phyloP scores from a whole-genome alignment of 1,140 invertebrate species.

The Ceratosolen fusciceps region DNA sequence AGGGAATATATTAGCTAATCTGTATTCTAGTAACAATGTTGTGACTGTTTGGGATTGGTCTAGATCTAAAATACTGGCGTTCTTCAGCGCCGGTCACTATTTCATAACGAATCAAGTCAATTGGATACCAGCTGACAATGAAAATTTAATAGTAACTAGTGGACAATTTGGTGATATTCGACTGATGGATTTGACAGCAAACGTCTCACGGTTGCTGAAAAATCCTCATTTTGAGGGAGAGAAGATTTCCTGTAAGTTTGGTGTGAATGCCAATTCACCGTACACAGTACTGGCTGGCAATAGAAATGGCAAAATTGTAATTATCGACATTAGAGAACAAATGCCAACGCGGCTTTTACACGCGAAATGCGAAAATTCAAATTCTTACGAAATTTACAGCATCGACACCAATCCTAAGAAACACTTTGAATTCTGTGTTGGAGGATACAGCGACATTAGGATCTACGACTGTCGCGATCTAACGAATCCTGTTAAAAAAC shows the following conservation, averaged over 20 bases:
- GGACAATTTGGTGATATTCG: constrained; percentile 33
- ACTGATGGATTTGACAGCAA: constrained; percentile 27
- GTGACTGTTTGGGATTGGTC: too few species aligned
- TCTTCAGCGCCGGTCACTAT: too few species aligned
- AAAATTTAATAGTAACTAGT: constrained; percentile 36
- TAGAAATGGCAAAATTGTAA: constrained; percentile 33
- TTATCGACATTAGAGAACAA: constrained; percentile 34
- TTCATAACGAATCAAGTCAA: too few species aligned
- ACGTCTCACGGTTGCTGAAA: constrained; percentile 13
- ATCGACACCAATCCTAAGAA: constrained; percentile 35
- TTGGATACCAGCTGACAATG: too few species aligned
- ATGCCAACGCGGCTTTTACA: too few species aligned
- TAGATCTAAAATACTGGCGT: too few species aligned
- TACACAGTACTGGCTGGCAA: constrained; percentile 36
- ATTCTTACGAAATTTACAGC: too few species aligned
- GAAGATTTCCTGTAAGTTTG: constrained; percentile 8
- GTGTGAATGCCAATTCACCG: constrained; percentile 14
- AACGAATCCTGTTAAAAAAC: too few species aligned
- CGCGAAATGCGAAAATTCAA: too few species aligned
- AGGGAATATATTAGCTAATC: too few species aligned
- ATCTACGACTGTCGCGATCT: constrained; percentile 31
- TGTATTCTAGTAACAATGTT: too few species aligned
- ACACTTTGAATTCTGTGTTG: constrained; percentile 37
- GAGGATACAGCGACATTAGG: constrained; percentile 23
- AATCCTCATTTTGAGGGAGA: constrained; percentile 10